Evolutionary conservation across 2,797 vertebrate genomes (phyloP).

Genomic region (Helostoma temminkii): DNA sequence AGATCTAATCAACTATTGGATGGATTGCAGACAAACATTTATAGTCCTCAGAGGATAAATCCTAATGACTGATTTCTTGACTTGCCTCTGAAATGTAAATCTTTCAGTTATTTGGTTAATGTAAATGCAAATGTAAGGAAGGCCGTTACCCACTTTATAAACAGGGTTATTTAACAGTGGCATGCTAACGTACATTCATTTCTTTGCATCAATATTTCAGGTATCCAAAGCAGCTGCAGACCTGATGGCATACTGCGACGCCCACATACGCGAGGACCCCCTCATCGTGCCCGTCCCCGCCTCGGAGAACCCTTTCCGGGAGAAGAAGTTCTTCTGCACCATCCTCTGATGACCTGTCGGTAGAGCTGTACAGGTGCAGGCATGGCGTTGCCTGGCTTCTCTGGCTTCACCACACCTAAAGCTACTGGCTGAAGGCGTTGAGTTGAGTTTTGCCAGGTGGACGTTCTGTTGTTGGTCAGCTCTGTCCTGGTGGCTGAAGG

Average conservation of each 20-base stretch:
- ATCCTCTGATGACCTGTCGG: slow-evolving; percentile 90
- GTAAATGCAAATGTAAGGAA: too few species aligned
- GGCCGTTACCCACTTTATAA: too few species aligned
- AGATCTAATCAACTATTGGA: too few species aligned
- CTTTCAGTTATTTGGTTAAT: too few species aligned
- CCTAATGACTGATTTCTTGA: too few species aligned
- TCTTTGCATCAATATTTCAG: slow-evolving; percentile 70
- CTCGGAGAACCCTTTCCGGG: slow-evolving; percentile 98
- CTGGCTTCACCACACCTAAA: slow-evolving; percentile 82
- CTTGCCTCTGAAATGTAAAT: too few species aligned
- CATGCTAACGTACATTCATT: too few species aligned
- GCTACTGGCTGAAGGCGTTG: slow-evolving; percentile 74
- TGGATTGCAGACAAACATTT: too few species aligned
- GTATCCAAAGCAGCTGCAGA: slow-evolving; percentile 98
- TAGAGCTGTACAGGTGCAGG: slow-evolving; percentile 56
- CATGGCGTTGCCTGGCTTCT: slow-evolving; percentile 77
- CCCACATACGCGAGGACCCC: slow-evolving; percentile 95
- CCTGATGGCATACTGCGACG: slow-evolving; percentile 97
- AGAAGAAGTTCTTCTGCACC: slow-evolving; percentile 99
- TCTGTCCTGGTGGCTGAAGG: slow-evolving; percentile 78
- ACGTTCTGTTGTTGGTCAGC: slow-evolving; percentile 79
- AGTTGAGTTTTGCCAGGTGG: slow-evolving; percentile 77
- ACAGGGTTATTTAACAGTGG: too few species aligned
- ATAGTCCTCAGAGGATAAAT: too few species aligned
- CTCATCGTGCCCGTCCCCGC: slow-evolving; percentile 96